A percentile compares a stretch with the other conserved stretches of the same genome.
These are phyloP conservation scores for Choloepus didactylus DNA, from an alignment of 2,797 vertebrate species.

Conservation along the genomic window DNA sequence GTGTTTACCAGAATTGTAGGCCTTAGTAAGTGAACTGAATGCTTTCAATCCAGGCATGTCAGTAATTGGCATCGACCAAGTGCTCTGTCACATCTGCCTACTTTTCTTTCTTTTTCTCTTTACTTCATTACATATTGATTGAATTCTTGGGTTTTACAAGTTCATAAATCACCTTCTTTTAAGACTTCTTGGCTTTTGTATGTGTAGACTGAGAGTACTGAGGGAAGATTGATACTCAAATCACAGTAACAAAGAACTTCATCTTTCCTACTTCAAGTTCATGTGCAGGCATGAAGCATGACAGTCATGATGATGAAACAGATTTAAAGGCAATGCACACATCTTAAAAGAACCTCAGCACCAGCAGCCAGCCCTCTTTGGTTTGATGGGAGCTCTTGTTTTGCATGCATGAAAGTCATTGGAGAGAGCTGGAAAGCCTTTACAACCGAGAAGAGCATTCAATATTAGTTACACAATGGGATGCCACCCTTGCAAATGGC, in stretches of 20 bases:
- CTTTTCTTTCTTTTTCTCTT: constrained; percentile 78
- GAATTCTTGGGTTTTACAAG: constrained; percentile 78
- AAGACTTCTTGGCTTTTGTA: constrained; percentile 64
- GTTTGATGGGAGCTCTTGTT: background rate
- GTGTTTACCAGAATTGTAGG: constrained; percentile 40
- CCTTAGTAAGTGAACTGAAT: constrained; percentile 74
- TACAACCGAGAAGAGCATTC: constrained; percentile 15
- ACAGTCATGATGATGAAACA: constrained; percentile 43
- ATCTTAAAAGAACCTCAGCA: background rate
- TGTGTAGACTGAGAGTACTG: constrained; percentile 54
- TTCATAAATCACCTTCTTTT: constrained; percentile 81
- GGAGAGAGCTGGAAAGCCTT: constrained; percentile 31
- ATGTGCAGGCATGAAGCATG: background rate
- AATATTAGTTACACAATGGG: constrained; percentile 42
- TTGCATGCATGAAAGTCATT: background rate
- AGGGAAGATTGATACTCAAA: constrained; percentile 67
- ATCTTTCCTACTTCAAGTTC: constrained; percentile 56
- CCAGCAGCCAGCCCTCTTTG: background rate
- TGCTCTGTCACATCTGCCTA: constrained; percentile 53
- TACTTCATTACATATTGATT: constrained; percentile 84
- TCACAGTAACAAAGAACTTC: constrained; percentile 57
- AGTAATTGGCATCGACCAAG: constrained; percentile 71
- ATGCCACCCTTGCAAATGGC: constrained; percentile 17
- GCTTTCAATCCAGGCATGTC: constrained; percentile 71
- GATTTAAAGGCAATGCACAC: constrained; percentile 41